A percentile compares a stretch with the other conserved stretches of the same genome.
Conservation (phyloP, 2,888 invertebrate genomes). For the Dolichopus griseipennis region DNA sequence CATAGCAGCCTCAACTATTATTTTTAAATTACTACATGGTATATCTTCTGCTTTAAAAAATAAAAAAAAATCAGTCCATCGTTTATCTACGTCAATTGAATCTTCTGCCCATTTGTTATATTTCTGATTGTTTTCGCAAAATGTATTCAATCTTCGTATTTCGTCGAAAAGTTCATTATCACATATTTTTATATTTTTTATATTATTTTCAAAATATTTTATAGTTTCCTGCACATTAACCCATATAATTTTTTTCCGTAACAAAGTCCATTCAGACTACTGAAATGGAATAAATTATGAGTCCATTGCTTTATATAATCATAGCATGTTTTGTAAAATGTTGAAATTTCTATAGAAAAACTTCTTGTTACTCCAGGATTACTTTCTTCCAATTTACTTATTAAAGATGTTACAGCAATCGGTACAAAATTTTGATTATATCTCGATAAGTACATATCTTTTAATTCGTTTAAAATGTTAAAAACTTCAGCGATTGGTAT, state of each 20-base stretch:
- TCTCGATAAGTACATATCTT: too few relatives aligned
- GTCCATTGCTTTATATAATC: background rate
- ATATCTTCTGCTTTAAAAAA: constrained; percentile 5
- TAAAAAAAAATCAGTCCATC: too few relatives aligned
- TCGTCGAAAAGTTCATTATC: constrained; percentile 7
- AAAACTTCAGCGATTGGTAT: background rate
- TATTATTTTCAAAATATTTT: constrained; percentile 2
- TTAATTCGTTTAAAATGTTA: too few relatives aligned
- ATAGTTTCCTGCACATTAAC: too few relatives aligned
- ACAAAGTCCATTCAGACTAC: too few relatives aligned
- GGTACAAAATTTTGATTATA: too few relatives aligned
- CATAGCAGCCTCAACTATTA: constrained; percentile 12
- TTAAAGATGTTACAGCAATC: constrained; percentile 5
- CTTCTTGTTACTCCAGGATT: background rate
- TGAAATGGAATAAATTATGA: too few relatives aligned
- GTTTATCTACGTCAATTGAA: background rate
- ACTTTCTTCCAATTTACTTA: constrained; percentile 5
- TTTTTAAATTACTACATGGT: constrained; percentile 13
- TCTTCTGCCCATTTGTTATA: constrained; percentile 5
- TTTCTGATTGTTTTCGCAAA: constrained; percentile 5
- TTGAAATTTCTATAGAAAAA: constrained; percentile 7
- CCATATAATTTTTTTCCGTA: too few relatives aligned
- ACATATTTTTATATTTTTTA: constrained; percentile 4
- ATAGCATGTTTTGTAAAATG: background rate
- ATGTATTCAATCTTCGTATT: constrained; percentile 5